Evolutionary conservation across 1,140 invertebrate genomes (phyloP).

Genomic region (Anadara kagoshimensis): DNA sequence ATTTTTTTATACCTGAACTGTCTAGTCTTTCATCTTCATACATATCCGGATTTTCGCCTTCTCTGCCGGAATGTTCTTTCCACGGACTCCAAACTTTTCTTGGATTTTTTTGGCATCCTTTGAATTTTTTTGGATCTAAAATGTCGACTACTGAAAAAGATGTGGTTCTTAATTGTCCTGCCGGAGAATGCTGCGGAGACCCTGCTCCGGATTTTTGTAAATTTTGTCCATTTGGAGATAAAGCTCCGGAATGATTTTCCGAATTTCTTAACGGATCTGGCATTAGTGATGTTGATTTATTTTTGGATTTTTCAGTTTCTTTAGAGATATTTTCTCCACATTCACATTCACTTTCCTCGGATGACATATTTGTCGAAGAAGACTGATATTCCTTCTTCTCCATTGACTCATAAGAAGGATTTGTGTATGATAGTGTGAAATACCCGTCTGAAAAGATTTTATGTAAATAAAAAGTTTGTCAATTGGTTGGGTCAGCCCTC

Average conservation of each 20-base stretch:
- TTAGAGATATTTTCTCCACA: conserved; percentile 1
- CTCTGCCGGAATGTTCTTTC: no score
- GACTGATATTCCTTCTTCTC: not conserved
- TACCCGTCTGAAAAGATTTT: conserved; percentile 19
- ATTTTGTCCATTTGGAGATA: not conserved
- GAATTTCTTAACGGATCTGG: conserved; percentile 3
- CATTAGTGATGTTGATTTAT: not conserved
- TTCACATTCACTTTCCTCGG: conserved; percentile 11
- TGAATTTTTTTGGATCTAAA: conserved; percentile 53
- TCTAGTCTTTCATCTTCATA: no score
- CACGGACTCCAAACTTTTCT: no score
- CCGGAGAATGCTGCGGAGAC: not conserved
- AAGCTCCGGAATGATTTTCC: not conserved
- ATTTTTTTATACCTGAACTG: no score
- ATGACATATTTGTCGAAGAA: conserved; percentile 1
- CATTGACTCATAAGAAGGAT: conserved; percentile 10
- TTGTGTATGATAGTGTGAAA: conserved; percentile 30
- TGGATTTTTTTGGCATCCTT: conserved; percentile 4
- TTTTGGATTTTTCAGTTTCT: not conserved
- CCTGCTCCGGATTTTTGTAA: not conserved
- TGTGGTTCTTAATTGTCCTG: conserved; percentile 27
- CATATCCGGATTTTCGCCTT: no score
- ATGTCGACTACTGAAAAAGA: conserved; percentile 58
- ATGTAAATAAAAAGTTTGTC: conserved; percentile 35
- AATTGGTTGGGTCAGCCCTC: conserved; percentile 22